Evolutionary conservation across 1,140 invertebrate genomes (phyloP).

Genomic region (Telenomus remus): DNA sequence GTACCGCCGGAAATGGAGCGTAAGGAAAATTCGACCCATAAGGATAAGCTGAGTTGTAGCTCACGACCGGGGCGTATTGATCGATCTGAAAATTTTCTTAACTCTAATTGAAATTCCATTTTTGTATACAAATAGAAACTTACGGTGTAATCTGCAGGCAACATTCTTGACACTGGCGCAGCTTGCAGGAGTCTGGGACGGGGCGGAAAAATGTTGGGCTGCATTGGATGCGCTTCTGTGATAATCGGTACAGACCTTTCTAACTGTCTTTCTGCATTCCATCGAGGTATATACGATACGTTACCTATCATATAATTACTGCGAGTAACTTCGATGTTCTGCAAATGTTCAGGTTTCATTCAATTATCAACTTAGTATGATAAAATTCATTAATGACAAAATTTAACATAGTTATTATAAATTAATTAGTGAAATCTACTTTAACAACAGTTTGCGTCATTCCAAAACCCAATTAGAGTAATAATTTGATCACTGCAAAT

Average conservation of each 20-base stretch:
- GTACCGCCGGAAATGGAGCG: constrained; percentile 10
- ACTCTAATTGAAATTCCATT: neutral
- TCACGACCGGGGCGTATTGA: constrained; percentile 51
- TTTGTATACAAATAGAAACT: constrained; percentile 15
- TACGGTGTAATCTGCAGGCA: constrained; percentile 62
- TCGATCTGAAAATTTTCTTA: constrained; percentile 55
- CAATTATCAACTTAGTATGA: neutral
- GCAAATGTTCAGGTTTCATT: neutral
- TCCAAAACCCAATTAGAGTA: too few species aligned
- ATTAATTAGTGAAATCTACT: too few species aligned
- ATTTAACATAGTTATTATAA: too few species aligned
- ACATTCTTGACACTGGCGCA: constrained; percentile 55
- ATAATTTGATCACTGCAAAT: too few species aligned
- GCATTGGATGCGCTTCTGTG: constrained; percentile 35
- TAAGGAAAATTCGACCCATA: constrained; percentile 31
- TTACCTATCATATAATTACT: constrained; percentile 54
- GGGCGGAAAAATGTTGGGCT: constrained; percentile 17
- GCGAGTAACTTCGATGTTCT: constrained; percentile 30
- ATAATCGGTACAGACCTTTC: constrained; percentile 33
- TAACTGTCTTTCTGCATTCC: constrained; percentile 52
- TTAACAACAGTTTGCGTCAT: too few species aligned
- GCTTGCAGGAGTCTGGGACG: constrained; percentile 48
- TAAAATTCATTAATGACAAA: too few species aligned
- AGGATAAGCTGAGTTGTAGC: constrained; percentile 51
- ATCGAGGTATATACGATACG: constrained; percentile 39